phyloP scores from a whole-genome alignment of 30 jellyfish, hydroid and myxozoan genomes.

The Mastigias papua region DNA sequence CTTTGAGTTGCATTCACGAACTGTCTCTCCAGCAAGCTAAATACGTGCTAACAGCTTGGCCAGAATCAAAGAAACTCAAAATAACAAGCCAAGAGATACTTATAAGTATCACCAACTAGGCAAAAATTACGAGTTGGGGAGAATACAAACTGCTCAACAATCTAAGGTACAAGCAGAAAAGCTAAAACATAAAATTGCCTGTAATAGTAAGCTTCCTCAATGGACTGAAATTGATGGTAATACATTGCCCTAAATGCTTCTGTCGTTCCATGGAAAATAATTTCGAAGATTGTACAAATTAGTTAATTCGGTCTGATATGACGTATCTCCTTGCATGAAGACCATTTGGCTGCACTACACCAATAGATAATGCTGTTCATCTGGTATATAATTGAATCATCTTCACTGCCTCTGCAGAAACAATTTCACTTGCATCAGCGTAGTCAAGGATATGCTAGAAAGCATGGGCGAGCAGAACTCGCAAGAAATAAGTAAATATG shows the following conservation, averaged over 20 bases:
- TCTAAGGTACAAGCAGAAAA: not conserved
- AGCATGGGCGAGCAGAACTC: not conserved
- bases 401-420: constrained; percentile 1
- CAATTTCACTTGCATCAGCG: not conserved
- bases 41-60: no score
- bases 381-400: not conserved
- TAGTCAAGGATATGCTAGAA: not conserved
- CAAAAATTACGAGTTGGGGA: no score
- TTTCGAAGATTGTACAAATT: not conserved
- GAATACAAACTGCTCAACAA: no score
- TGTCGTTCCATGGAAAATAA: not conserved
- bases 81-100: no score
- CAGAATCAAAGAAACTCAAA: no score
- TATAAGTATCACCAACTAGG: no score
- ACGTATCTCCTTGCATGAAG: not conserved
- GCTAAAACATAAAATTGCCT: not conserved
- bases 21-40: no score
- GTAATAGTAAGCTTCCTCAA: no score
- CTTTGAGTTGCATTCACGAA: no score
- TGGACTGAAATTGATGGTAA: not conserved
- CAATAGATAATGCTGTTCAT: not conserved
- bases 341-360: not conserved
- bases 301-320: not conserved
- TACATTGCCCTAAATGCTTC: not conserved
- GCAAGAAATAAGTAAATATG: not conserved